Conservation (phyloP, 2,888 invertebrate genomes). For the Erebia epiphron region DNA sequence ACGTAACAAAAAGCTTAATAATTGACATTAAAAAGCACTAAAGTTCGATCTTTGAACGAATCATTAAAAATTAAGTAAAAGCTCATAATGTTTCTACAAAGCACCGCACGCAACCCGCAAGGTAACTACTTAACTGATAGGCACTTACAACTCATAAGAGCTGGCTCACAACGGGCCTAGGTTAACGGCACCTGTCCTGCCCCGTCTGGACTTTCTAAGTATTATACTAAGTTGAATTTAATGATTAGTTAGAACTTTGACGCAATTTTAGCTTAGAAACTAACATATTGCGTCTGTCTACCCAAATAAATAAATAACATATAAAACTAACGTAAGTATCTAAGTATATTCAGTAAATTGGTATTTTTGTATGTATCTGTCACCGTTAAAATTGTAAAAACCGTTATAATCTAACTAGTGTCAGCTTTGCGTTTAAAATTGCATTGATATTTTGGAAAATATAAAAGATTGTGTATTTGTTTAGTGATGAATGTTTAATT, state of each 20-base stretch:
- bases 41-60: background rate
- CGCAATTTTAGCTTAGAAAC: slow-evolving; percentile 24
- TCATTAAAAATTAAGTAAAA: slow-evolving; percentile 8
- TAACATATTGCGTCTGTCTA: background rate
- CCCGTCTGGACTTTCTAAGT: slow-evolving; percentile 29
- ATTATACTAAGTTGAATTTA: slow-evolving; percentile 30
- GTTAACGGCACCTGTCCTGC: slow-evolving; percentile 37
- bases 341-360: background rate
- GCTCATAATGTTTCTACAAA: slow-evolving; percentile 11
- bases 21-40: background rate
- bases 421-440: too few relatives aligned
- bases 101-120: slow-evolving; percentile 18
- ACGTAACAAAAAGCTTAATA: too few relatives aligned
- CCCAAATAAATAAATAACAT: background rate
- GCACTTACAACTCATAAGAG: slow-evolving; percentile 17
- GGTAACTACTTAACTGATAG: slow-evolving; percentile 27
- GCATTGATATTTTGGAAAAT: too few relatives aligned
- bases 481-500: too few relatives aligned
- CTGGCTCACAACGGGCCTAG: slow-evolving; percentile 25
- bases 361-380: too few relatives aligned
- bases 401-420: too few relatives aligned
- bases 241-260: slow-evolving; percentile 25
- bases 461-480: too few relatives aligned
- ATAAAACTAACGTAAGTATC: background rate
- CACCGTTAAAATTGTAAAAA: too few relatives aligned